A percentile compares a stretch with the other conserved stretches of the same genome.
phyloP scores from a whole-genome alignment of 2,113 vertebrate genomes.

The Pitta sordida region DNA sequence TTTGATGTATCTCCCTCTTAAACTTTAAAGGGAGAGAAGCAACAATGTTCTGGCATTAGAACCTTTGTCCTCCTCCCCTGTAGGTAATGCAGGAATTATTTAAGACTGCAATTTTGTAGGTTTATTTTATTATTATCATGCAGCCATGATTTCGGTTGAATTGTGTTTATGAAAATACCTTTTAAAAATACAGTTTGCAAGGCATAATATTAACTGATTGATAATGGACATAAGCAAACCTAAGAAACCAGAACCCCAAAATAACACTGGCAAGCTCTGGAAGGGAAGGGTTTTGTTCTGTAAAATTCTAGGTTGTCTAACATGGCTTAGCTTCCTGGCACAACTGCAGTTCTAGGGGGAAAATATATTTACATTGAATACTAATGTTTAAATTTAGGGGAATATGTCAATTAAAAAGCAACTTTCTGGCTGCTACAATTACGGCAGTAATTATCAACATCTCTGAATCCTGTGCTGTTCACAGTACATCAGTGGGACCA shows the following conservation, averaged over 20 bases:
- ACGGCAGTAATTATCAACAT: not conserved
- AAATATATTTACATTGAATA: not conserved
- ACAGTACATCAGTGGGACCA: not conserved
- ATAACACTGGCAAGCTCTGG: not conserved
- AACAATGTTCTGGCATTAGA: not conserved
- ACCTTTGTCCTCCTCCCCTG: not conserved
- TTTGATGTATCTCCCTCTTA: not conserved
- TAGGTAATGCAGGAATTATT: not conserved
- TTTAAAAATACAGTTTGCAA: not conserved
- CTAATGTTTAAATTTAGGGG: not conserved
- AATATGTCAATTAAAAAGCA: not conserved
- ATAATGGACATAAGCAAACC: not conserved
- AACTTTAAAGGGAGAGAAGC: not conserved
- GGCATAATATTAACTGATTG: not conserved
- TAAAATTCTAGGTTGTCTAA: not conserved
- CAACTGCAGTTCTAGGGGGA: not conserved
- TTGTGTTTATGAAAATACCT: not conserved
- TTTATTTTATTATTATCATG: not conserved
- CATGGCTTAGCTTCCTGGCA: not conserved
- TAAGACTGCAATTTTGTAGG: not conserved
- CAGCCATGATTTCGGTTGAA: not conserved
- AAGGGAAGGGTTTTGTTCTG: not conserved
- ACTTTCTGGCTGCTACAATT: not conserved
- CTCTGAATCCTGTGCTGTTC: not conserved
- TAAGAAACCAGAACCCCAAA: not conserved